Conservation (phyloP, 2,113 vertebrate genomes). For the Alosa alosa region DNA sequence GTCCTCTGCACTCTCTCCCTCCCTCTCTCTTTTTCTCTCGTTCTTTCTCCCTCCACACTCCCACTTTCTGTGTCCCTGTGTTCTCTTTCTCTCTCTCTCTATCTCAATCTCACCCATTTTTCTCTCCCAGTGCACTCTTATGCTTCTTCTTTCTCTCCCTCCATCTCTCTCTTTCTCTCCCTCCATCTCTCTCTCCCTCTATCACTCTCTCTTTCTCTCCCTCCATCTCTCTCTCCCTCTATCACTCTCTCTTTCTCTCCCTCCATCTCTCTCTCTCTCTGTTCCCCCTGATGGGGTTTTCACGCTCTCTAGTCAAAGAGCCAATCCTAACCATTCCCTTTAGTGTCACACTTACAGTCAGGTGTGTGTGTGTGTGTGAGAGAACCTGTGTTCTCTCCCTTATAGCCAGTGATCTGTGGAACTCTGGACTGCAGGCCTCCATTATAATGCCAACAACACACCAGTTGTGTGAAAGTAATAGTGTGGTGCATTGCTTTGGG, state of each 20-base stretch:
- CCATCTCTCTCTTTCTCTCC: too few species aligned
- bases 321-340: too few species aligned
- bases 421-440: background rate
- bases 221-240: too few species aligned
- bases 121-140: background rate
- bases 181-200: too few species aligned
- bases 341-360: too few species aligned
- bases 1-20: background rate
- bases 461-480: background rate
- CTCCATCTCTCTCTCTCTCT: background rate
- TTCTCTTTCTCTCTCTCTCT: constrained; percentile 47
- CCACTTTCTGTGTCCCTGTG: background rate
- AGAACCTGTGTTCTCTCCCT: background rate
- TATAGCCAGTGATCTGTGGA: background rate
- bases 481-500: background rate
- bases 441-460: background rate
- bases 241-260: too few species aligned
- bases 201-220: too few species aligned
- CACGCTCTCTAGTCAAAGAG: background rate
- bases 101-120: constrained; percentile 33
- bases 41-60: constrained; percentile 13
- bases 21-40: constrained; percentile 46
- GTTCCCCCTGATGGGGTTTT: background rate
- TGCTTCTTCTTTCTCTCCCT: background rate
- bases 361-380: too few species aligned